phyloP scores from a whole-genome alignment of 1,140 invertebrate genomes.

The Delia radicum region DNA sequence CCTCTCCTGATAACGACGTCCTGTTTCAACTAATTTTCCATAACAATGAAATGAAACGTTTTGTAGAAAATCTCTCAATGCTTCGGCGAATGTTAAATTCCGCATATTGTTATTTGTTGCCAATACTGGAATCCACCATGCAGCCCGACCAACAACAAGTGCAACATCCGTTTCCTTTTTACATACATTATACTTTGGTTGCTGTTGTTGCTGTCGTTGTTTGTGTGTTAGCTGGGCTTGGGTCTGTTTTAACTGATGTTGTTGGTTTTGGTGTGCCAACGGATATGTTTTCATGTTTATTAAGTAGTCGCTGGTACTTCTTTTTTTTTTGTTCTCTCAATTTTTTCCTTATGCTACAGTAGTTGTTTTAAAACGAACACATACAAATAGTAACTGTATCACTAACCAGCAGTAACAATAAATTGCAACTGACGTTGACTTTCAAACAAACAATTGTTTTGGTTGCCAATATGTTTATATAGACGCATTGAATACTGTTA shows the following conservation, averaged over 20 bases:
- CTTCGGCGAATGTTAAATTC: constrained; percentile 48
- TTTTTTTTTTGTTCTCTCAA: no score
- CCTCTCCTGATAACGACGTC: constrained; percentile 44
- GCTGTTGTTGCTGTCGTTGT: constrained; percentile 5
- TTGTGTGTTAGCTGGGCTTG: background rate
- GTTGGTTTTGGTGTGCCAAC: constrained; percentile 21
- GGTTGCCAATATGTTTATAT: constrained; percentile 17
- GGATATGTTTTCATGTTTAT: constrained; percentile 25
- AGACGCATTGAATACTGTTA: background rate
- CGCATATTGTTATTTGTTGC: constrained; percentile 28
- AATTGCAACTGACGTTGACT: constrained; percentile 46
- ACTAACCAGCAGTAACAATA: constrained; percentile 24
- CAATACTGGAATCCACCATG: constrained; percentile 45
- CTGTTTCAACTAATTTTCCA: constrained; percentile 50
- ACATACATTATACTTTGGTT: background rate
- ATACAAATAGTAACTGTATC: background rate
- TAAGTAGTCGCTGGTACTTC: constrained; percentile 7
- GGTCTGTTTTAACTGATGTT: constrained; percentile 3
- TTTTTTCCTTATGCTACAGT: no score
- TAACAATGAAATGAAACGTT: constrained; percentile 55
- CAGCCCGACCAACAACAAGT: constrained; percentile 40
- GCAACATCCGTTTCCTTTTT: constrained; percentile 21
- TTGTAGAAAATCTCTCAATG: constrained; percentile 50
- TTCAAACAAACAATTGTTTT: constrained; percentile 13
- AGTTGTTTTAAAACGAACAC: no score